Evolutionary conservation across 2,888 invertebrate genomes (phyloP).

Genomic region (Brenthis daphne): DNA sequence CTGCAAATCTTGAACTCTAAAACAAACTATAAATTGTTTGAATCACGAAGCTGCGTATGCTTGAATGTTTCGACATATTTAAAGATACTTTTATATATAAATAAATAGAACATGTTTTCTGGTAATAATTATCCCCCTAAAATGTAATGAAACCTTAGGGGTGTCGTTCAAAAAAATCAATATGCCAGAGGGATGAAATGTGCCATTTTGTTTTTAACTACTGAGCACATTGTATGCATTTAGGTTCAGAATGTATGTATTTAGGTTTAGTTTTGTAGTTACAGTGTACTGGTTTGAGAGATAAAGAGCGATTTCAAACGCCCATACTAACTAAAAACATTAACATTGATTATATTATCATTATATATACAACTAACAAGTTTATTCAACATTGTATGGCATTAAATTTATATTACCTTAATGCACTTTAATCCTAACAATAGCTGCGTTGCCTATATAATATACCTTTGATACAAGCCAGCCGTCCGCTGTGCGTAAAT

Average conservation of each 20-base stretch:
- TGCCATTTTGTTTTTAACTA: not conserved
- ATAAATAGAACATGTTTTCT: not conserved
- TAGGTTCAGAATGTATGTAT: no score
- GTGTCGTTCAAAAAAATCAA: slow-evolving; percentile 9
- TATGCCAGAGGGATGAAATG: slow-evolving; percentile 1
- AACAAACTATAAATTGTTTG: no score
- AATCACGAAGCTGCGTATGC: no score
- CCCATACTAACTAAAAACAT: not conserved
- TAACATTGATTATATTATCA: slow-evolving; percentile 13
- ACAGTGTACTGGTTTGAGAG: no score
- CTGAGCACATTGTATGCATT: not conserved
- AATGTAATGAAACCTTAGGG: slow-evolving; percentile 16
- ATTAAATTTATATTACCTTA: slow-evolving; percentile 25
- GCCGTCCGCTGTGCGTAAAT: slow-evolving; percentile 15
- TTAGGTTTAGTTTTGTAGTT: not conserved
- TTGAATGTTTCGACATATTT: no score
- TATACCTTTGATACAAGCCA: slow-evolving; percentile 15
- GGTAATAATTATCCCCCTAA: not conserved
- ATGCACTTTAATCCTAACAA: slow-evolving; percentile 25
- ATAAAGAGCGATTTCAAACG: not conserved
- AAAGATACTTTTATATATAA: no score
- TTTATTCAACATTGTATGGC: slow-evolving; percentile 7
- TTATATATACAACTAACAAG: not conserved
- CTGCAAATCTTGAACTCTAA: no score
- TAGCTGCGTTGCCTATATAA: slow-evolving; percentile 6